Evolutionary conservation across 2,113 vertebrate species (phyloP).

Genomic region (Canis aureus): DNA sequence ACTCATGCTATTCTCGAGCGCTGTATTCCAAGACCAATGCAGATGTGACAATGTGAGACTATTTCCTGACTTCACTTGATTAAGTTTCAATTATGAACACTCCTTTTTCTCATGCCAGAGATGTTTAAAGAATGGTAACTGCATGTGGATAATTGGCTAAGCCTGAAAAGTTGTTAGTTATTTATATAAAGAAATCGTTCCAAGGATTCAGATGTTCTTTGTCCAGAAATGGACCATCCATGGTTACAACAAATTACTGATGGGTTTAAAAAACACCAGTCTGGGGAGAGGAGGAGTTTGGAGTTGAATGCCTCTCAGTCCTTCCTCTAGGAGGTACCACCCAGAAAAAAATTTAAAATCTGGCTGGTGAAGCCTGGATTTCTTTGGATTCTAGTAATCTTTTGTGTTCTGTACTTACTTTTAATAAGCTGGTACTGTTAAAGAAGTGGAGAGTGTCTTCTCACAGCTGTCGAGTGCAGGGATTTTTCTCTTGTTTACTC

Average conservation of each 20-base stretch:
- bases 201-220: background rate
- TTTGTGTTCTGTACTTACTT: conserved; percentile 29
- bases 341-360: background rate
- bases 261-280: background rate
- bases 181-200: conserved; percentile 24
- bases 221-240: background rate
- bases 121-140: background rate
- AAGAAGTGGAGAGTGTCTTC: conserved; percentile 58
- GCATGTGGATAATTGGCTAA: background rate
- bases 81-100: background rate
- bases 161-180: background rate
- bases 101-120: background rate
- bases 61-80: conserved; percentile 11
- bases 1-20: background rate
- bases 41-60: background rate
- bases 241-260: background rate
- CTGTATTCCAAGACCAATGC: background rate
- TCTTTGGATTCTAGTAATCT: conserved; percentile 27
- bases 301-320: background rate
- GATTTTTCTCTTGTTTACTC: background rate
- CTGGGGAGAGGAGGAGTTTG: background rate
- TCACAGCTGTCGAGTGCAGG: background rate
- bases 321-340: background rate
- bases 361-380: conserved; percentile 9
- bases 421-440: conserved; percentile 7